These are phyloP conservation scores for Pammene fasciana DNA, from an alignment of 2,888 invertebrate genomes.

Conservation along the genomic window DNA sequence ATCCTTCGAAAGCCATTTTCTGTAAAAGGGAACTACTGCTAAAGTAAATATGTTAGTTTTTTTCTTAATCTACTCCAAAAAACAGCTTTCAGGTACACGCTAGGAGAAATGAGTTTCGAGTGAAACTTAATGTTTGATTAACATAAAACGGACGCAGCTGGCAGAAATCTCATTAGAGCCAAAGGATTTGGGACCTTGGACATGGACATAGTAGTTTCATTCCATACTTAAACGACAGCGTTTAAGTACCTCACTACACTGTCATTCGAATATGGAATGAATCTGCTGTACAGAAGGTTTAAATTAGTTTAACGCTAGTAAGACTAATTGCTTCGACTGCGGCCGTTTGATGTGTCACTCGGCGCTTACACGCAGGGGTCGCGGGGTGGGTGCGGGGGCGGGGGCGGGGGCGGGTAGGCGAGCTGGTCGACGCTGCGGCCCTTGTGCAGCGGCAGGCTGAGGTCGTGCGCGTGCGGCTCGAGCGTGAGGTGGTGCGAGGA, in stretches of 20 bases:
- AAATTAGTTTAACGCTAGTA: too few relatives aligned
- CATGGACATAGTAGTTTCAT: too few relatives aligned
- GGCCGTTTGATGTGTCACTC: too few relatives aligned
- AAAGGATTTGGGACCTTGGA: too few relatives aligned
- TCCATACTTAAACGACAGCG: too few relatives aligned
- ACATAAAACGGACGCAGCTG: too few relatives aligned
- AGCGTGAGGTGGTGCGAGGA: constrained; percentile 78
- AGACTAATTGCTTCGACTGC: too few relatives aligned
- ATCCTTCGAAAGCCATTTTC: not conserved
- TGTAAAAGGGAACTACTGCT: constrained; percentile 4
- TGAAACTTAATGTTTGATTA: not conserved
- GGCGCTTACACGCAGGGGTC: constrained; percentile 61
- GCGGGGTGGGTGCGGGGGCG: constrained; percentile 52
- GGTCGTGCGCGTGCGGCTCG: constrained; percentile 71
- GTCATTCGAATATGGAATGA: too few relatives aligned
- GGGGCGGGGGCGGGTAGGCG: not conserved
- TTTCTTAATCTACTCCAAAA: not conserved
- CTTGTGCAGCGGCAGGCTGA: constrained; percentile 66
- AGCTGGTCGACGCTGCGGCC: constrained; percentile 76
- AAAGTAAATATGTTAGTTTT: constrained; percentile 5
- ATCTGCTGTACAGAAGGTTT: too few relatives aligned
- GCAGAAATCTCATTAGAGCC: too few relatives aligned
- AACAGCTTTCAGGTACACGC: not conserved
- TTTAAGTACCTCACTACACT: too few relatives aligned
- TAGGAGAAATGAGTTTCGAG: not conserved